A percentile compares a stretch with the other conserved stretches of the same genome.
Conservation (phyloP, 2,888 invertebrate species). For the Tupiocoris notatus region DNA sequence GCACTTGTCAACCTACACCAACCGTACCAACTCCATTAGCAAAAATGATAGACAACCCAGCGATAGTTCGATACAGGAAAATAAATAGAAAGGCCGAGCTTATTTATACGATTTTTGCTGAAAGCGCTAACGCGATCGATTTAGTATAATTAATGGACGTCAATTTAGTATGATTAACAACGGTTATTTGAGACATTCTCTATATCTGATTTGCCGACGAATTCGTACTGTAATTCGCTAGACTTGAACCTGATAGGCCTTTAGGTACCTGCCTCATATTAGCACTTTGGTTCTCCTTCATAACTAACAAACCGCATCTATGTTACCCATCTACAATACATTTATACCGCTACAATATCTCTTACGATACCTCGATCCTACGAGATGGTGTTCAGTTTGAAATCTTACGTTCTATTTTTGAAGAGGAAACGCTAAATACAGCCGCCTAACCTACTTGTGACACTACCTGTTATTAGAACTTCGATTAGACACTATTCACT, state of each 20-base stretch:
- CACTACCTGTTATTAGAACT: background rate
- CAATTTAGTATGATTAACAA: background rate
- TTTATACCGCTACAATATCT: constrained; percentile 12
- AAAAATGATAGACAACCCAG: too few species aligned
- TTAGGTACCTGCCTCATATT: background rate
- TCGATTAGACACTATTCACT: background rate
- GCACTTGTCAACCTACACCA: too few species aligned
- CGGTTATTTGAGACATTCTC: background rate
- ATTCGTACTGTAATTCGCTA: background rate
- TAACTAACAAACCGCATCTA: too few species aligned
- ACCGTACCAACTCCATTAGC: too few species aligned
- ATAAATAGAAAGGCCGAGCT: background rate
- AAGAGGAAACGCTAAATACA: background rate
- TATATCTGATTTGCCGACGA: background rate
- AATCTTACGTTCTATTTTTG: background rate
- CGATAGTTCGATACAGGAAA: too few species aligned
- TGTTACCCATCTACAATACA: constrained; percentile 44
- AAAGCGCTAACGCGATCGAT: background rate
- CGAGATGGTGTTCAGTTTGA: background rate
- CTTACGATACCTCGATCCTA: background rate
- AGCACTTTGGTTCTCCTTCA: background rate
- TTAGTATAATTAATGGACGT: background rate
- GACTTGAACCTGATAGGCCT: background rate
- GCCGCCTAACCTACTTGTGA: background rate
- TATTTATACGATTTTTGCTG: background rate